Conservation (phyloP, 2,888 invertebrate genomes). For the Dorcus parallelipipedus region DNA sequence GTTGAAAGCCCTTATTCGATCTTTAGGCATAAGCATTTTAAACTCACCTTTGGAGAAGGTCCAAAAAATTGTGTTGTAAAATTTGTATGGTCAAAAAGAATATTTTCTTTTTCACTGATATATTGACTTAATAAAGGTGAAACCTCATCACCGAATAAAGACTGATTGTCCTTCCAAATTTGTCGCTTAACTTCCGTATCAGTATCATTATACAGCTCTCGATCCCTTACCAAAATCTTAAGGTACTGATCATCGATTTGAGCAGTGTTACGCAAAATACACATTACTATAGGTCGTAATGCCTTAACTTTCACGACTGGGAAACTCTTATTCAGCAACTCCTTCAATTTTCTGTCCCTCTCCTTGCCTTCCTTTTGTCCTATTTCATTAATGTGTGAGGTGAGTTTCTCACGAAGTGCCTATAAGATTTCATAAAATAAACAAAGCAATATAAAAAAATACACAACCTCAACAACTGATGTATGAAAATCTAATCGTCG, state of each 20-base stretch:
- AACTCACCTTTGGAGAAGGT: constrained; percentile 83
- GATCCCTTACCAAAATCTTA: constrained; percentile 72
- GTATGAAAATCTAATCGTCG: constrained; percentile 91
- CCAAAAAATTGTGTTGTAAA: constrained; percentile 82
- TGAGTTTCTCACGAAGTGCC: constrained; percentile 68
- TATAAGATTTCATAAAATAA: constrained; percentile 30
- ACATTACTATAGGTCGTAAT: constrained; percentile 91
- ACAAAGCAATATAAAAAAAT: neutral
- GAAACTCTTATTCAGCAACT: constrained; percentile 88
- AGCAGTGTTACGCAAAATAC: constrained; percentile 87
- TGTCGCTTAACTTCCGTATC: constrained; percentile 96
- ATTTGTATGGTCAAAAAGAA: constrained; percentile 84
- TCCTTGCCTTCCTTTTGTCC: constrained; percentile 69
- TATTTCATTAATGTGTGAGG: constrained; percentile 79
- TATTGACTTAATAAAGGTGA: constrained; percentile 92
- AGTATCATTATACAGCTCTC: constrained; percentile 88
- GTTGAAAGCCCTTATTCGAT: too few relatives aligned
- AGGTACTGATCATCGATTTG: constrained; percentile 90
- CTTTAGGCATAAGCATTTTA: neutral
- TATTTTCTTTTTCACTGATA: constrained; percentile 88
- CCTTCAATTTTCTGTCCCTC: constrained; percentile 81
- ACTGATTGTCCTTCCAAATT: constrained; percentile 97
- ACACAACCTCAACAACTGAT: constrained; percentile 77
- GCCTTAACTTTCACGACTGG: constrained; percentile 89
- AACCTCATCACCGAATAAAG: constrained; percentile 94